These are phyloP conservation scores for Ectemnius cavifrons DNA, from an alignment of 2,888 invertebrate genomes.

Conservation along the genomic window DNA sequence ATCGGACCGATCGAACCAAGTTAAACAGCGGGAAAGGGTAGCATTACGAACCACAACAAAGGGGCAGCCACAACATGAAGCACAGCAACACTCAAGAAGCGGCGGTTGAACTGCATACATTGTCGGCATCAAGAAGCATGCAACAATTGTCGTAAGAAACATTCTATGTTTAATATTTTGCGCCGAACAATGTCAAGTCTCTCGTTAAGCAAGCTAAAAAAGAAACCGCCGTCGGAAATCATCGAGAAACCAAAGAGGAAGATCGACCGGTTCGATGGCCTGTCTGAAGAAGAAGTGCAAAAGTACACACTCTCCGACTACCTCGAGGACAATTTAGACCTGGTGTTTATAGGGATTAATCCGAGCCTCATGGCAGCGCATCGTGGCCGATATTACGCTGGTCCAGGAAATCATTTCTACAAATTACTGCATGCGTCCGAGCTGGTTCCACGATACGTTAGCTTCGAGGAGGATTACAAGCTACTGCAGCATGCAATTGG, in stretches of 20 bases:
- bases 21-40: too few relatives aligned
- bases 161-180: too few relatives aligned
- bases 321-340: slow-evolving; percentile 65
- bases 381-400: slow-evolving; percentile 75
- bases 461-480: slow-evolving; percentile 70
- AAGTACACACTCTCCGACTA: slow-evolving; percentile 70
- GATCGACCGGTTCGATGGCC: slow-evolving; percentile 70
- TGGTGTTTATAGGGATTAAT: slow-evolving; percentile 75
- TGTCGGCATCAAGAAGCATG: too few relatives aligned
- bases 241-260: slow-evolving; percentile 56
- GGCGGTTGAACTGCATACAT: not conserved
- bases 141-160: too few relatives aligned
- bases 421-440: slow-evolving; percentile 72
- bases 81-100: too few relatives aligned
- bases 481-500: slow-evolving; percentile 71
- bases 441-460: slow-evolving; percentile 65
- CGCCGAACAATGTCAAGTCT: slow-evolving; percentile 61
- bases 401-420: slow-evolving; percentile 76
- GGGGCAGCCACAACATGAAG: too few relatives aligned
- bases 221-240: slow-evolving; percentile 40
- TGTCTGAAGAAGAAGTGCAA: slow-evolving; percentile 71
- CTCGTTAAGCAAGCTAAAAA: slow-evolving; percentile 66
- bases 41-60: too few relatives aligned
- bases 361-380: slow-evolving; percentile 74
- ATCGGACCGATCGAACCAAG: too few relatives aligned